Evolutionary conservation across 2,797 vertebrate genomes (phyloP), one percentile per base, ranked within the genome.

Genomic region (Melanotaenia nigrans): DNA sequence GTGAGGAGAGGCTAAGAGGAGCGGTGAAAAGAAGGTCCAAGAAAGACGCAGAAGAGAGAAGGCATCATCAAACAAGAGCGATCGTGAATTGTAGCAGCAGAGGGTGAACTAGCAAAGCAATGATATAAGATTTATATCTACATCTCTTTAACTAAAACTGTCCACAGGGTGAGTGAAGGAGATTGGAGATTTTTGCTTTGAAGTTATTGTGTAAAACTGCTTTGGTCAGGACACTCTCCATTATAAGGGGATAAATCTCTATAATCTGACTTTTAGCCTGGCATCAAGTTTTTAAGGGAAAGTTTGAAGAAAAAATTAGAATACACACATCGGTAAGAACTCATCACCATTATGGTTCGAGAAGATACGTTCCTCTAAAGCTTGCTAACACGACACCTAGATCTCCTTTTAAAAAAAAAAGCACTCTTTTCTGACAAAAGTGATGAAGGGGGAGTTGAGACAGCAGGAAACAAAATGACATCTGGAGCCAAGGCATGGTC

Each of bases 41-140:
- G 76, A 87, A 86, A 91, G 81, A 76, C 77, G 75, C 71, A 36
- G 65, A 80, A 88, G 82, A 90, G 76, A 89, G 71, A 86, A 82
- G 81, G 67, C 83, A 73, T 82, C 73, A 83, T 86, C 67, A 77
- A 75, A 85, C 76, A 82, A 84, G 74, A 82, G 81, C 70, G 73
- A 79, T 82, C 79, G 82, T 78, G 78, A 75, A 83, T 72, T 83
- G 76, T 8, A 42, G 76, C 1, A 47, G 60, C 40, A 60, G 33
- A 79, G 67, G 53, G 68, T 82, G 81, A 62, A 54, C 62, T 77
- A 51, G 71, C 65, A 90, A 95, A 95, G 95, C 94, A 90, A 93
- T 92, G 89, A 90, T 88, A 92, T 91, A 81, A 93, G 92, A 95
- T 94, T 95, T 95, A 94, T 89, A 94, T 94, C 92, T 92, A 83